Evolutionary conservation across 2,113 vertebrate species (phyloP).

Genomic region (Cephalopterus ornatus): DNA sequence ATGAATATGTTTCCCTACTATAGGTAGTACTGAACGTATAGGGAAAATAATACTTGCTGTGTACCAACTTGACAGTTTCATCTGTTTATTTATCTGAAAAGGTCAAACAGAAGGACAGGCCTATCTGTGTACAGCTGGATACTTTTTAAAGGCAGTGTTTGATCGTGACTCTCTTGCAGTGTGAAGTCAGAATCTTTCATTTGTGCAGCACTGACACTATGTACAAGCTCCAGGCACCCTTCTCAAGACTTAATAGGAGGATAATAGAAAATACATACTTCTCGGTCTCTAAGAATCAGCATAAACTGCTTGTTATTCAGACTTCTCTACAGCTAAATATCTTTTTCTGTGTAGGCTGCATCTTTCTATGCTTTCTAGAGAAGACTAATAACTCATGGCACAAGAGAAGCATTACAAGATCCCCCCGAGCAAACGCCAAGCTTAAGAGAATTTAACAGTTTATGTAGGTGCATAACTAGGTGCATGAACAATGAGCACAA

Average conservation of each 20-base stretch:
- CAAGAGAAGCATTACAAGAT: background rate
- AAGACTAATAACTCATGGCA: background rate
- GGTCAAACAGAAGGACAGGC: background rate
- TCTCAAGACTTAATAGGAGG: background rate
- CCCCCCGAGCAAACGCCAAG: background rate
- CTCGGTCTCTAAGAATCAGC: background rate
- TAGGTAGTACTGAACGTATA: background rate
- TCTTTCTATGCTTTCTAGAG: background rate
- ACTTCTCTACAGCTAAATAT: background rate
- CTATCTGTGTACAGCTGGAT: background rate
- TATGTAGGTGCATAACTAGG: background rate
- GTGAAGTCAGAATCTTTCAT: background rate
- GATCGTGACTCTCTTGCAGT: rapidly evolving
- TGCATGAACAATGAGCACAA: background rate
- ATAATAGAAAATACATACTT: background rate
- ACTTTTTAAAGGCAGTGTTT: background rate
- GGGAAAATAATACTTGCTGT: background rate
- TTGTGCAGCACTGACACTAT: background rate
- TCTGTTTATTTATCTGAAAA: background rate
- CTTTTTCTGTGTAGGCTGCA: background rate
- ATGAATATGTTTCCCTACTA: background rate
- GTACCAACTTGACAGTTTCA: background rate
- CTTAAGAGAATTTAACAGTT: background rate
- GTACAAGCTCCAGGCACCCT: background rate
- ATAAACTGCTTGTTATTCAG: background rate